A percentile compares a stretch with the other conserved stretches of the same genome.
phyloP scores from a whole-genome alignment of 2,113 vertebrate species.

The Nanorana parkeri region DNA sequence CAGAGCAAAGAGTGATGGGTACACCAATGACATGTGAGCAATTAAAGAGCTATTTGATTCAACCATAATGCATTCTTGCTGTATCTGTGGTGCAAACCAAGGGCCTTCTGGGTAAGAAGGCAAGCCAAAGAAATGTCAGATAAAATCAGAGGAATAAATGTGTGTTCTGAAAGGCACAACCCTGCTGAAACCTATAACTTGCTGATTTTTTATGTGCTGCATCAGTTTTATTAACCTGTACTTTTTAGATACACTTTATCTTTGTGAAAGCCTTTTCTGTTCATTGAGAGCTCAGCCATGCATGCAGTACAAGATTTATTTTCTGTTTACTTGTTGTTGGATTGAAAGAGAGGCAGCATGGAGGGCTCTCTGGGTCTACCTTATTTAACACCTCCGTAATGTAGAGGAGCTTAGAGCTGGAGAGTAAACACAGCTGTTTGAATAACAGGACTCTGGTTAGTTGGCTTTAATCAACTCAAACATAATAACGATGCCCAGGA shows the following conservation, averaged over 20 bases:
- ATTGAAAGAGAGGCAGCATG: conserved; percentile 25
- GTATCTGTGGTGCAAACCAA: too few species aligned
- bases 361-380: background rate
- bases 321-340: conserved; percentile 18
- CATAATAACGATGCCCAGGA: conserved; percentile 20
- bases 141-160: too few species aligned
- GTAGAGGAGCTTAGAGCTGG: conserved; percentile 35
- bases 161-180: too few species aligned
- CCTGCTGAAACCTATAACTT: too few species aligned
- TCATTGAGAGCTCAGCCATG: background rate
- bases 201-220: too few species aligned
- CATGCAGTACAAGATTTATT: conserved; percentile 27
- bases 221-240: background rate
- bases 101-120: too few species aligned
- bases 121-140: too few species aligned
- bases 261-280: background rate
- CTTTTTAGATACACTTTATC: background rate
- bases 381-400: conserved; percentile 36
- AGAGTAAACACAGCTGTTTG: conserved; percentile 46
- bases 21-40: too few species aligned
- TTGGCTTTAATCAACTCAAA: conserved; percentile 42
- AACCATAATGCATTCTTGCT: too few species aligned
- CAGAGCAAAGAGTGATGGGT: too few species aligned
- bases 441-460: conserved; percentile 34
- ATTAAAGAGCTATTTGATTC: too few species aligned